Evolutionary conservation across 64 coral and sea anemone genomes (phyloP).

Genomic region (Dendronephthya gigantea): DNA sequence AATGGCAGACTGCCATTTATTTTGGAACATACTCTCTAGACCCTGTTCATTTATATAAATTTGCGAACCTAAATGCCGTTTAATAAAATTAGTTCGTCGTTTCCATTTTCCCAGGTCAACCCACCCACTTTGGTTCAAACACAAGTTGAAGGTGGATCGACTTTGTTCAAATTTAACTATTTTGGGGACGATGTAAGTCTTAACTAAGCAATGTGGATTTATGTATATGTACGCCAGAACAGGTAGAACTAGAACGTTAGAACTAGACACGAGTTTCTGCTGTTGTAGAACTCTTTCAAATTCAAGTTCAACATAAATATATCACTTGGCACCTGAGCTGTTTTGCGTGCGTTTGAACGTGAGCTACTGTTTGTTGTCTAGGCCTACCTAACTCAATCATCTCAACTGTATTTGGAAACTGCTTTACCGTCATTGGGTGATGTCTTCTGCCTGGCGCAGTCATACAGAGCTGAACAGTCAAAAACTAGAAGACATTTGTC

Average conservation of each 20-base stretch:
- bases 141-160: slow-evolving; percentile 93
- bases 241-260: too few species aligned
- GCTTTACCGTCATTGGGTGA: slow-evolving; percentile 89
- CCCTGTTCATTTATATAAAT: too few species aligned
- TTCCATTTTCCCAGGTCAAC: not conserved
- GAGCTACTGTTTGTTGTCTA: not conserved
- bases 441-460: slow-evolving; percentile 89
- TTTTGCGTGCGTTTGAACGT: not conserved
- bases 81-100: too few species aligned
- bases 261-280: too few species aligned
- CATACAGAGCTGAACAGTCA: slow-evolving; percentile 90
- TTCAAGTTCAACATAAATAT: too few species aligned
- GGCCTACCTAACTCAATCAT: slow-evolving; percentile 93
- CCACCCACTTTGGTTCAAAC: slow-evolving; percentile 92
- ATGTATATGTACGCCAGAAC: too few species aligned
- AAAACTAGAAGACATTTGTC: slow-evolving; percentile 86
- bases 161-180: slow-evolving; percentile 79
- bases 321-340: not conserved
- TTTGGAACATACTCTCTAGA: too few species aligned
- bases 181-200: slow-evolving; percentile 85
- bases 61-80: too few species aligned
- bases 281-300: too few species aligned
- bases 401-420: slow-evolving; percentile 92
- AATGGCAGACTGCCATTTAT: too few species aligned
- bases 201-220: not conserved